These are phyloP conservation scores for Catocala nupta DNA, from an alignment of 2,888 invertebrate genomes.

Conservation along the genomic window DNA sequence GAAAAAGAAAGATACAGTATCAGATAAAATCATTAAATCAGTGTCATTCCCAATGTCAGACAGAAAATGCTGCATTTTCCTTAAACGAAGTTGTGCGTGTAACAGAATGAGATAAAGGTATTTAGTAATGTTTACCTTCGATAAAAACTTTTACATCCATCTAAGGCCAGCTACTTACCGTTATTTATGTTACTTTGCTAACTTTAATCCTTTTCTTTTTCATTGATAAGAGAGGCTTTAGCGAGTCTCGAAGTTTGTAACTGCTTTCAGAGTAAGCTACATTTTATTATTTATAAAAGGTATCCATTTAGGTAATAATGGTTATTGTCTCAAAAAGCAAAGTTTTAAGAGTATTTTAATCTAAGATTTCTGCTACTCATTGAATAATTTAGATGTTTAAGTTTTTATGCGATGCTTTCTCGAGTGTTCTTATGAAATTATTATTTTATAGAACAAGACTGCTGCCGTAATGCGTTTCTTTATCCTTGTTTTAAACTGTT, in stretches of 20 bases:
- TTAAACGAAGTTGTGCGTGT: constrained; percentile 14
- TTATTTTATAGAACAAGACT: background rate
- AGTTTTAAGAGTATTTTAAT: constrained; percentile 37
- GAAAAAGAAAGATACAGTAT: background rate
- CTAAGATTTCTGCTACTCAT: constrained; percentile 28
- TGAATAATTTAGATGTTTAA: constrained; percentile 25
- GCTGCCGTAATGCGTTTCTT: background rate
- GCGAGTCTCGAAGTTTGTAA: constrained; percentile 52
- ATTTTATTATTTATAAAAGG: constrained; percentile 47
- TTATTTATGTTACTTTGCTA: constrained; percentile 67
- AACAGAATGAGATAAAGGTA: constrained; percentile 40
- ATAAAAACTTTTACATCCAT: constrained; percentile 66
- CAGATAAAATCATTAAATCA: constrained; percentile 10
- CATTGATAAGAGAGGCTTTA: constrained; percentile 62
- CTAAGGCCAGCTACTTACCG: constrained; percentile 51
- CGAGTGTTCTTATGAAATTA: background rate
- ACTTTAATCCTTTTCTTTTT: constrained; percentile 65
- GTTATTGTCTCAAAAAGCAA: constrained; percentile 36
- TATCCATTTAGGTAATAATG: constrained; percentile 37
- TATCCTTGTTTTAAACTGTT: background rate
- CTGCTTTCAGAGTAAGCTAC: constrained; percentile 46
- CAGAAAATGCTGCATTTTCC: constrained; percentile 13
- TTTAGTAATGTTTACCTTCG: constrained; percentile 61
- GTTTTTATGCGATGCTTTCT: constrained; percentile 14
- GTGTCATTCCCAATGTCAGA: constrained; percentile 12